Base-by-base conservation (phyloP, 2,888 invertebrate species). In the Agrilus biguttatus region DNA sequence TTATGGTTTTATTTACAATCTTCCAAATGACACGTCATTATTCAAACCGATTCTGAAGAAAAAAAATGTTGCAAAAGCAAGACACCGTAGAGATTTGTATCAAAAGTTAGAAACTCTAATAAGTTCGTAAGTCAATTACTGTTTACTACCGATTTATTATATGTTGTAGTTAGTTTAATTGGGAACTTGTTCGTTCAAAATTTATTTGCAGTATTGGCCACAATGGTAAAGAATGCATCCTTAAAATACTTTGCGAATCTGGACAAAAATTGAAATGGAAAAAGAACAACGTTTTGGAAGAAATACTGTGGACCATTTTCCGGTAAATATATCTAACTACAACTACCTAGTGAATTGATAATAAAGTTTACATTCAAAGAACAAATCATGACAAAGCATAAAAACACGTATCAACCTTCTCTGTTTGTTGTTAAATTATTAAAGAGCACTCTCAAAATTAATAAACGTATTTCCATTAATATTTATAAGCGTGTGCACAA, bases 1-100 rank as follows among this genome's bases (percentile, higher is more conserved):
- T 1, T 81, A 82, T 44, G 83, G 84, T 1, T 62, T 85, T 48
- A 82, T 84, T 0, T 86, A 79, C 69, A 79, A 83, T 52, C 60
- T 86, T 36, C 85, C 85, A 0, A 78, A 80, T 49, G 75, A 77
- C 47, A 60, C 76, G 69, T 0, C 53, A 1, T 41, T 45, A 8
- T 36, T 52, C 42, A 39, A 52, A 17, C 40, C 53, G 14, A 47
- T 50, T 41, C 57, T 55, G 34, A 39, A 55, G 19, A 53, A 56
- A 3, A 68, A 69, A 42, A 69, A 72, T 1, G 52, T 71, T 5
- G 61, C 74, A 21, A 73, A 74, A 53, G 69, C 82, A 12, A 68
- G 81, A 40, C 76, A 74, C 47, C 69, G 83, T 1, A 61, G 84
- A 13, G 78, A 81, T 43, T 65, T 85, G 19, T 84, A 83, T 58